Percentiles rank a stretch among this genome's conserved stretches.
phyloP scores from a whole-genome alignment of 2,888 invertebrate species.

The Ichneumon xanthorius region DNA sequence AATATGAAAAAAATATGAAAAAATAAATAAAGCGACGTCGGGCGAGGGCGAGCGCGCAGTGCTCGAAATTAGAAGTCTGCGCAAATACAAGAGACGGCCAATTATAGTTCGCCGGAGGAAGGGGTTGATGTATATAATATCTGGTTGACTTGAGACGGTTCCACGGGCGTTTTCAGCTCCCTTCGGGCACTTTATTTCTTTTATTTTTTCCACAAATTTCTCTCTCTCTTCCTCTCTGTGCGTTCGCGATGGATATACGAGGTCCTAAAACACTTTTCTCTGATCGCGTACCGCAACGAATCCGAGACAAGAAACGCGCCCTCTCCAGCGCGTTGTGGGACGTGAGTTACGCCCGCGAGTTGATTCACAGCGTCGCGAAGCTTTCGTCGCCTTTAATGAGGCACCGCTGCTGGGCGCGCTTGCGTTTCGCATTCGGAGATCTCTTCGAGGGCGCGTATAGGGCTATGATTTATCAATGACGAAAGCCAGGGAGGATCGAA shows the following conservation, averaged over 20 bases:
- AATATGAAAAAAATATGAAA: constrained; percentile 18
- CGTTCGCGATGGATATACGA: constrained; percentile 72
- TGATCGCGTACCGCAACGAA: constrained; percentile 63
- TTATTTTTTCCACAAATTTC: neutral
- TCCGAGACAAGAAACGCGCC: constrained; percentile 16
- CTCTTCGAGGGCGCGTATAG: neutral
- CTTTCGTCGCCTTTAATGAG: constrained; percentile 77
- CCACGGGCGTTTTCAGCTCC: constrained; percentile 4
- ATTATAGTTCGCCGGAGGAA: constrained; percentile 34
- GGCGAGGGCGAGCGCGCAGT: constrained; percentile 30
- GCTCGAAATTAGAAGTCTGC: constrained; percentile 51
- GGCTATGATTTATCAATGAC: constrained; percentile 53
- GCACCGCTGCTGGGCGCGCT: constrained; percentile 64
- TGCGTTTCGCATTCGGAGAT: neutral
- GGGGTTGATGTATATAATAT: constrained; percentile 21
- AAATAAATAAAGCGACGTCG: neutral
- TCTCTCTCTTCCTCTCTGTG: too few relatives aligned
- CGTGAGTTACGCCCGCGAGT: constrained; percentile 56
- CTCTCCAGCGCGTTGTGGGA: neutral
- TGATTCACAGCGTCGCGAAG: constrained; percentile 68
- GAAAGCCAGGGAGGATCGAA: constrained; percentile 37
- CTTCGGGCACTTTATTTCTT: constrained; percentile 15
- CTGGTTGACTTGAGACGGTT: constrained; percentile 19
- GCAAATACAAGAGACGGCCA: constrained; percentile 47
- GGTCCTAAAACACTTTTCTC: constrained; percentile 72